phyloP scores from a whole-genome alignment of 2,113 vertebrate genomes.

The Hydrolagus affinis region DNA sequence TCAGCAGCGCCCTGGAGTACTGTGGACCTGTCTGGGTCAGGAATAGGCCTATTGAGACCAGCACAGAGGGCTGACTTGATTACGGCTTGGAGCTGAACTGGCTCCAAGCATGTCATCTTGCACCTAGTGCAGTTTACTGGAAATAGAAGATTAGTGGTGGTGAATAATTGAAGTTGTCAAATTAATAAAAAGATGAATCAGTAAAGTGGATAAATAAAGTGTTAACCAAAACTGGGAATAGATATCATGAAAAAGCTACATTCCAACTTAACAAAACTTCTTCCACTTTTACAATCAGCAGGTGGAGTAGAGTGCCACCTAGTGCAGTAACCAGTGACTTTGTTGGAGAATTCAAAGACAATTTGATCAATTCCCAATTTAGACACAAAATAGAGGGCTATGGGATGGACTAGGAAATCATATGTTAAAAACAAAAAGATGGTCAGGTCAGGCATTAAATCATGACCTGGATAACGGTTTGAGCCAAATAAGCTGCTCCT shows the following conservation, averaged over 20 bases:
- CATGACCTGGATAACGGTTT: not conserved
- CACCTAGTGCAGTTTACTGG: too few relatives aligned
- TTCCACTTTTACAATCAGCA: too few relatives aligned
- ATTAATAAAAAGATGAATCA: not conserved
- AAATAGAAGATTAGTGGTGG: not conserved
- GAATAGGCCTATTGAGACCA: too few relatives aligned
- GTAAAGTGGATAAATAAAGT: not conserved
- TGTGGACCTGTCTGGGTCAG: too few relatives aligned
- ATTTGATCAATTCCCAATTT: not conserved
- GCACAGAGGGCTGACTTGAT: too few relatives aligned
- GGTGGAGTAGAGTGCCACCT: not conserved
- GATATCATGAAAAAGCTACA: not conserved
- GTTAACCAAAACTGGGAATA: not conserved
- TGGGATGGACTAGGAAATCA: not conserved
- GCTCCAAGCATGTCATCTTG: too few relatives aligned
- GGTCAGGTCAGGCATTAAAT: not conserved
- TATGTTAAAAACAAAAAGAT: not conserved
- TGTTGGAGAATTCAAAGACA: too few relatives aligned
- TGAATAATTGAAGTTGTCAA: not conserved
- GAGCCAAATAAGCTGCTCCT: not conserved
- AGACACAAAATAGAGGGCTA: not conserved
- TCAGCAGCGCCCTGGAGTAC: too few relatives aligned
- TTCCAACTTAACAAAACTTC: constrained; percentile 11
- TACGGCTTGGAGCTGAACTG: too few relatives aligned
- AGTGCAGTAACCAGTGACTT: not conserved